Percentiles rank a stretch among this genome's conserved stretches.
Evolutionary conservation across 1,140 invertebrate species (phyloP).

Genomic region (Philopotamus ludificatus): DNA sequence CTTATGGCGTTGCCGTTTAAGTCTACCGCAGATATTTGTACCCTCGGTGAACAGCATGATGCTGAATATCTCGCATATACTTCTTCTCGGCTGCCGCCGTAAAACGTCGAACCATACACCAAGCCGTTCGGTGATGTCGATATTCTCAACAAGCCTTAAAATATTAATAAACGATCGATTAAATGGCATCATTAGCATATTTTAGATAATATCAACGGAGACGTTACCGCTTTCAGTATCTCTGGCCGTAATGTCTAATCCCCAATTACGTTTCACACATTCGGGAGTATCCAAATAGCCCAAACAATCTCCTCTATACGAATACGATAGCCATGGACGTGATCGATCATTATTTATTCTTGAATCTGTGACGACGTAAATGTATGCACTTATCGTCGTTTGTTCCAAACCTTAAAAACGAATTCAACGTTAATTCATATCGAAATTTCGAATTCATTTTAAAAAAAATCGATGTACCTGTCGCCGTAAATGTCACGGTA

Average conservation of each 20-base stretch:
- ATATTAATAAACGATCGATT: neutral
- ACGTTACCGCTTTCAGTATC: conserved; percentile 57
- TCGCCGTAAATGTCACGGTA: conserved; percentile 58
- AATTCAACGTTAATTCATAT: neutral
- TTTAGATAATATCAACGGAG: neutral
- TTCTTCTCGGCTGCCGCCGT: conserved; percentile 59
- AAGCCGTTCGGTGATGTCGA: conserved; percentile 54
- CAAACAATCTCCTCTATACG: conserved; percentile 57
- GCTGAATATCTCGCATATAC: conserved; percentile 61
- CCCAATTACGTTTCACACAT: conserved; percentile 62
- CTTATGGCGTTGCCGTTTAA: conserved; percentile 58
- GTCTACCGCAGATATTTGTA: conserved; percentile 60
- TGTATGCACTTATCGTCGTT: conserved; percentile 50
- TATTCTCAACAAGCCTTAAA: conserved; percentile 60
- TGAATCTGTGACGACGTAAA: conserved; percentile 51
- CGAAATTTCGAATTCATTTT: conserved; percentile 34
- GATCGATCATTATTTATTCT: conserved; percentile 46
- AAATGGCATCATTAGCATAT: conserved; percentile 12
- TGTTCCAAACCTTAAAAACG: conserved; percentile 47
- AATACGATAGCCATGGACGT: conserved; percentile 54
- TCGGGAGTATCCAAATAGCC: conserved; percentile 47
- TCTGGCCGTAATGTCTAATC: conserved; percentile 59
- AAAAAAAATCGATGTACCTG: conserved; percentile 50
- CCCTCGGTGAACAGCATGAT: conserved; percentile 61
- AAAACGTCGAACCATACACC: conserved; percentile 50